Evolutionary conservation across 1,140 invertebrate genomes (phyloP), one percentile per base, ranked within the genome.

Genomic region (Drosophila tani): DNA sequence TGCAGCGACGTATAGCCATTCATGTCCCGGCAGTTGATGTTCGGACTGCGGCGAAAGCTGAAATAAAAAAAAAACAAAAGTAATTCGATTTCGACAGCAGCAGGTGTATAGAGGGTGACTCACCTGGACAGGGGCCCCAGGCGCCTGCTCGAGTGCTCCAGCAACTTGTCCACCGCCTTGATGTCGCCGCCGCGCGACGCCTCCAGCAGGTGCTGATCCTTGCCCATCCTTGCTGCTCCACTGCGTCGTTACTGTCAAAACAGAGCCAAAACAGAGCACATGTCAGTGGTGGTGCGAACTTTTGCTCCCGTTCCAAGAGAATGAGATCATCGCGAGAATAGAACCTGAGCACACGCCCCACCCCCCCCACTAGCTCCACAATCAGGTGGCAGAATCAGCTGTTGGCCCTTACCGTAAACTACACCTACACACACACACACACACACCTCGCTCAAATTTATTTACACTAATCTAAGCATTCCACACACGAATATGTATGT

Each of bases 1-100:
- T 99, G 98, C 35, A 99, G 94, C 9, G 97, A 96, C 1, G 98
- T 98, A 92, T 98, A 99, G 14, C 98, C 98, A 93, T 97, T 98
- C 75, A 95, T 95, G 93, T 99, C 98, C 94, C 97, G 96, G 79
- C 97, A 97, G 93, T 99, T 99, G 43, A 97, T 96, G 79, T 97
- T 98, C 40, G 97, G 96, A 63, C 97, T 96, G 92, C 97, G 95
- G 59, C 97, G 94, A 91, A 98, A 96, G 94, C 98, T 98, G 93
- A 5, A 17, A 21, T 27, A 15, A 5, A n/a, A 6, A 45, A n/a
- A 17, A 21, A n/a, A n/a, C n/a, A n/a, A n/a, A n/a, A 17, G 3
- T 27, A 21, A 24, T 29, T 9, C n/a, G 12, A 8, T 17, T 17
- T 11, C 14, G 12, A 3, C 6, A 50, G 27, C 6, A 50, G 27